phyloP scores from a whole-genome alignment of 2,113 vertebrate species.

The Odobenus rosmarus region DNA sequence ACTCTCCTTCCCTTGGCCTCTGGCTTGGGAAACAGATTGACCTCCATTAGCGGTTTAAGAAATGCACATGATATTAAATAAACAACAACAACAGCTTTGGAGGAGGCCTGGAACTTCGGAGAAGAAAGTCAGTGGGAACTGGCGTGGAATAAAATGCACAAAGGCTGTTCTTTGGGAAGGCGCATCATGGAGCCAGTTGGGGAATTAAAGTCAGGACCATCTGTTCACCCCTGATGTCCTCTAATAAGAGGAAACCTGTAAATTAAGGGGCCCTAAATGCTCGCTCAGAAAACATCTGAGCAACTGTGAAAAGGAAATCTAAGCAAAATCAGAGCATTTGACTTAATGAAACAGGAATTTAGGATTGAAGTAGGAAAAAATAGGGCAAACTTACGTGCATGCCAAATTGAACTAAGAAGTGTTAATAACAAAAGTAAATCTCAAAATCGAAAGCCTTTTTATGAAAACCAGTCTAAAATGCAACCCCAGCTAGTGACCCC shows the following conservation, averaged over 20 bases:
- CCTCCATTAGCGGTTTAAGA: background rate
- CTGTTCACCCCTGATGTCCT: background rate
- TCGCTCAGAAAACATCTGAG: background rate
- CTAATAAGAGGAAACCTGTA: background rate
- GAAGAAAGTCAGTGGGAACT: background rate
- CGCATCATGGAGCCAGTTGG: background rate
- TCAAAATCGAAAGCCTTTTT: background rate
- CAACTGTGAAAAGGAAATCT: background rate
- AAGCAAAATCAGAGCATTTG: background rate
- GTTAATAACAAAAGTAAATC: background rate
- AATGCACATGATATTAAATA: background rate
- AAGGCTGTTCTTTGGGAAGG: background rate
- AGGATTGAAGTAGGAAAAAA: background rate
- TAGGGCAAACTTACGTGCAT: background rate
- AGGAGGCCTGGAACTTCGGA: background rate
- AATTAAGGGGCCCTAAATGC: background rate
- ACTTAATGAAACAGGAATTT: conserved; percentile 1
- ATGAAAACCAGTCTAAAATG: background rate
- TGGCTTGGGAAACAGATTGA: background rate
- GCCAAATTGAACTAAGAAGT: background rate
- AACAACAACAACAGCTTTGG: background rate
- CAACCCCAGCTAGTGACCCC: background rate
- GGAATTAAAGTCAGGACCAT: background rate
- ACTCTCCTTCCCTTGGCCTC: background rate
- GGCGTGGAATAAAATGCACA: background rate